A percentile compares a stretch with the other conserved stretches of the same genome.
These are phyloP conservation scores for Perca flavescens DNA, from an alignment of 2,113 vertebrate genomes.

Conservation along the genomic window DNA sequence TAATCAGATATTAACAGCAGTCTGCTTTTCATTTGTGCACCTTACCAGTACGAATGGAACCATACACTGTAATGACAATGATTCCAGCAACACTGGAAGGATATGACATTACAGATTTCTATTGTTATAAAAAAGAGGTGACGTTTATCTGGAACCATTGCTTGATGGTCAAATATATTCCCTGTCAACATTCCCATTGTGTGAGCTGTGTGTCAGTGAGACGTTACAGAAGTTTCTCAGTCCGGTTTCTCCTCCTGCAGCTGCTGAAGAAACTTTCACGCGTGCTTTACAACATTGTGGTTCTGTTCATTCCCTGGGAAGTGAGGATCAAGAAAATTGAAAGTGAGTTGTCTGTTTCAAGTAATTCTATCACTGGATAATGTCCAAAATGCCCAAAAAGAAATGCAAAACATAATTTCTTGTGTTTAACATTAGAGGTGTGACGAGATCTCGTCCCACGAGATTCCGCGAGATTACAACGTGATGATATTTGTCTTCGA, in stretches of 20 bases:
- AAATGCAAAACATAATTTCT: not conserved
- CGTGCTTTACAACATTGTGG: constrained; percentile 91
- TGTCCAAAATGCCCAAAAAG: not conserved
- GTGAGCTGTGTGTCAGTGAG: not conserved
- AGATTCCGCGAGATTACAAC: too few relatives aligned
- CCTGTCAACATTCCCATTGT: not conserved
- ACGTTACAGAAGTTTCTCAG: not conserved
- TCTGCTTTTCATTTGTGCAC: too few relatives aligned
- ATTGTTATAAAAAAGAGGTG: too few relatives aligned
- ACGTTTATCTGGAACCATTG: not conserved
- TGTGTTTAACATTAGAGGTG: not conserved
- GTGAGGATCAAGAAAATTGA: constrained; percentile 99
- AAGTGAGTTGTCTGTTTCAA: constrained; percentile 86
- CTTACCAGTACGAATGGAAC: too few relatives aligned
- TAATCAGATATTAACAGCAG: not conserved
- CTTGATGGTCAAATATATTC: not conserved
- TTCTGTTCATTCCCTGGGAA: constrained; percentile 97
- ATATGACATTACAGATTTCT: too few relatives aligned
- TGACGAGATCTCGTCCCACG: too few relatives aligned
- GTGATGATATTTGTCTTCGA: too few relatives aligned
- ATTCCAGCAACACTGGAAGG: too few relatives aligned
- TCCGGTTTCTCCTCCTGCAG: constrained; percentile 73
- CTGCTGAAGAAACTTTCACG: constrained; percentile 93
- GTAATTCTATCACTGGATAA: not conserved
- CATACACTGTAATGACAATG: too few relatives aligned